Conservation (phyloP, 2,797 vertebrate species). For the Pitangus sulphuratus region DNA sequence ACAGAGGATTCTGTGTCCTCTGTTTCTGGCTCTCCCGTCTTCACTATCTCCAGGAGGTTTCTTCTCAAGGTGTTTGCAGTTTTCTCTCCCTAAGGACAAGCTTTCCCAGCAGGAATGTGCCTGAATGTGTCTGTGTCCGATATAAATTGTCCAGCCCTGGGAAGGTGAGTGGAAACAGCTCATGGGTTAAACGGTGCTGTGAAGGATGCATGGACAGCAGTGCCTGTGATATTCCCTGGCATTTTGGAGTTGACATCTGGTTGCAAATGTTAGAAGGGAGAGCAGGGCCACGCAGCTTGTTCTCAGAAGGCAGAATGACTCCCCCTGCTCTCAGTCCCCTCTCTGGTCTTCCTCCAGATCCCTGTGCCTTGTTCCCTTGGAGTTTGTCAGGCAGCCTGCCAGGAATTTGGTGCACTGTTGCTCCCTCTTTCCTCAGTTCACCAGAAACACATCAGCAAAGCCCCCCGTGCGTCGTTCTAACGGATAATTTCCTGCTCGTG, state of each 20-base stretch:
- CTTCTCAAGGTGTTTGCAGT: not conserved
- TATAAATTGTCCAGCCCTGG: not conserved
- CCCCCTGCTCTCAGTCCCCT: not conserved
- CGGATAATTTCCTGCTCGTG: not conserved
- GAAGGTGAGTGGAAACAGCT: not conserved
- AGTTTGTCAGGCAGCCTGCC: not conserved
- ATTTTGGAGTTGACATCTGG: not conserved
- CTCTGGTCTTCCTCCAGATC: not conserved
- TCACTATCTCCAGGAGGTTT: not conserved
- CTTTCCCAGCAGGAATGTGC: not conserved
- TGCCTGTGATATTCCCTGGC: not conserved
- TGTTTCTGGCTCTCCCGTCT: not conserved
- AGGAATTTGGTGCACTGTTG: not conserved
- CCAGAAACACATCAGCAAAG: not conserved
- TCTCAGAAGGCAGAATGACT: not conserved
- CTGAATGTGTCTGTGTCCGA: not conserved
- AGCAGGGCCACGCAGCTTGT: not conserved
- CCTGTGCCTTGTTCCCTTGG: not conserved
- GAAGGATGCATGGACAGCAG: not conserved
- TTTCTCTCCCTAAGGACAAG: not conserved
- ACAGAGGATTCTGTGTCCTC: not conserved
- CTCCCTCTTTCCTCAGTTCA: not conserved
- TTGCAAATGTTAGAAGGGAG: not conserved
- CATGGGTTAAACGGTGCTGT: accelerated
- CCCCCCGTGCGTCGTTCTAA: accelerated